A percentile compares a stretch with the other conserved stretches of the same genome.
These are phyloP conservation scores for Trematocara zebra DNA, from an alignment of 2,113 vertebrate species.

Conservation along the genomic window DNA sequence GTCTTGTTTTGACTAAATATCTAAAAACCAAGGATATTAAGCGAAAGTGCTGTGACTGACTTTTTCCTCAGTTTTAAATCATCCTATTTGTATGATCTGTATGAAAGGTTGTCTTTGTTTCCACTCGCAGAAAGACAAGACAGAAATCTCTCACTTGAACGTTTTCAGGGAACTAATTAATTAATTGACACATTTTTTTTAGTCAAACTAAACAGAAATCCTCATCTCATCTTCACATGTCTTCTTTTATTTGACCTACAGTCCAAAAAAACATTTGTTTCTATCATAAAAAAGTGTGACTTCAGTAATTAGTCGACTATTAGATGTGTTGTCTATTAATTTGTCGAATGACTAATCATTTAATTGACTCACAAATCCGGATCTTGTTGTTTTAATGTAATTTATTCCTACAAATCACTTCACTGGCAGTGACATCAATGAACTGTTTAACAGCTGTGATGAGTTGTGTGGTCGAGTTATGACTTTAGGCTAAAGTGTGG, in stretches of 20 bases:
- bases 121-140: background rate
- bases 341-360: accelerated
- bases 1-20: background rate
- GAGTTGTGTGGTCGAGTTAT: background rate
- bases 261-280: background rate
- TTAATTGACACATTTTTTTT: accelerated
- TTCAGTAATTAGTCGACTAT: accelerated
- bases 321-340: background rate
- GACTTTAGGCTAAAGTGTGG: background rate
- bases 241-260: accelerated
- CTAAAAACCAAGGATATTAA: background rate
- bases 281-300: background rate
- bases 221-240: background rate
- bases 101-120: background rate
- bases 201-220: background rate
- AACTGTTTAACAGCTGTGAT: background rate
- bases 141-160: background rate
- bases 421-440: background rate
- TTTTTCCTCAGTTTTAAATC: background rate
- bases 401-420: background rate
- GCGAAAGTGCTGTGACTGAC: background rate
- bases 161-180: accelerated
- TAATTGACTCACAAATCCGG: accelerated
- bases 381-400: background rate
- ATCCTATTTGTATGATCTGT: background rate